Base-by-base conservation (phyloP, 2,797 vertebrate genomes). In the Antennarius maculatus region DNA sequence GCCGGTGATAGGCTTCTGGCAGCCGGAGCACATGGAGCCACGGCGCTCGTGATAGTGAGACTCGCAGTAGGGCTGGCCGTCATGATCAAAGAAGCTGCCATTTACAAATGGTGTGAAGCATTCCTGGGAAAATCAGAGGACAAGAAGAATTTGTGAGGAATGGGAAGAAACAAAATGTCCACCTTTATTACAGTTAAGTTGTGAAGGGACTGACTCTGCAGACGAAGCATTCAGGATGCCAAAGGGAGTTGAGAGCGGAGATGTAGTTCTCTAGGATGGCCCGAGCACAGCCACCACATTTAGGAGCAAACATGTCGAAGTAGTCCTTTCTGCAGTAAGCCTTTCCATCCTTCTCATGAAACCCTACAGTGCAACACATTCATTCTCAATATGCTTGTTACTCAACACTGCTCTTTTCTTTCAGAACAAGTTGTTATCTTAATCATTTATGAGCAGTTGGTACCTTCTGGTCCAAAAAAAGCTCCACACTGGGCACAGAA, bases 201-300 rank as follows among this genome's bases (percentile, higher is more conserved):
- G 18, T 23, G 0, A 0, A 17, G 52, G 4, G 50, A 72, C 95
- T 94, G 92, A 98, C 97, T 94, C 96, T 94, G 86, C 97, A 98
- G 79, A 98, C 97, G 27, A 98, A 98, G 90, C 97, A 98, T 54
- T 98, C 96, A 0, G 97, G 97, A 74, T 98, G 97, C 97, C 97
- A 98, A 13, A 98, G 94, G 6, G 95, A 95, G 81, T 96, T 97
- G 77, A 98, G 95, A 62, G 97, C 97, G 12, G 97, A 97, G 83
- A 98, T 98, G 87, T 97, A 97, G 88, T 97, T 97, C 87, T 98
- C 96, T 79, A 98, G 86, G 88, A 98, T 98, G 83, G 97, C 97
- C 2, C 95, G 94, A 61, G 95, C 83, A 51, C 97, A 98, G 77
- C 96, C 96, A 0, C 97, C 97, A 61, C 97, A 98, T 86, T 98